A percentile compares a stretch with the other conserved stretches of the same genome.
phyloP scores from a whole-genome alignment of 2,888 invertebrate species.

The Mallateleia sp. region DNA sequence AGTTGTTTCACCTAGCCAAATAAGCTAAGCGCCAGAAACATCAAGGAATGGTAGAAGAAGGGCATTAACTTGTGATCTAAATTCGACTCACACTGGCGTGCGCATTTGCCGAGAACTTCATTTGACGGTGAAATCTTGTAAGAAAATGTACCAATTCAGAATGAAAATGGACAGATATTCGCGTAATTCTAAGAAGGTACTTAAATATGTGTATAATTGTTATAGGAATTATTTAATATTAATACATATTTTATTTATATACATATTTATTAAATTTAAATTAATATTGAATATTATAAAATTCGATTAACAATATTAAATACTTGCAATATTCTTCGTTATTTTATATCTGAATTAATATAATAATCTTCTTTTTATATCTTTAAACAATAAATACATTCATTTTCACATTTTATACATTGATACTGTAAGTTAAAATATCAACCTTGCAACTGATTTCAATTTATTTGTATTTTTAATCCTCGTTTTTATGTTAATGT shows the following conservation, averaged over 20 bases:
- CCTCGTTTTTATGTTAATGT: slow-evolving; percentile 75
- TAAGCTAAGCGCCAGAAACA: slow-evolving; percentile 85
- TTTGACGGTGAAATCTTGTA: slow-evolving; percentile 25
- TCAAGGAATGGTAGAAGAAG: slow-evolving; percentile 81
- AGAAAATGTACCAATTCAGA: slow-evolving; percentile 27
- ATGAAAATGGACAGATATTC: neutral
- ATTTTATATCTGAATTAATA: no score
- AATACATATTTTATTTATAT: no score
- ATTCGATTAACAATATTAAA: no score
- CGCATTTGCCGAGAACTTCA: slow-evolving; percentile 48
- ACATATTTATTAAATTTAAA: no score
- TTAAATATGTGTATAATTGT: no score
- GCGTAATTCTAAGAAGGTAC: neutral
- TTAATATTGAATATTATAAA: no score
- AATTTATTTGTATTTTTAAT: slow-evolving; percentile 14
- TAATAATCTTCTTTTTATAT: no score
- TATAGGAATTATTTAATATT: no score
- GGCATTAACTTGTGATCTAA: slow-evolving; percentile 89
- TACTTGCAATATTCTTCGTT: no score
- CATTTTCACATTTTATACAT: neutral
- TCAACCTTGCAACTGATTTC: neutral
- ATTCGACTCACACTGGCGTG: slow-evolving; percentile 83
- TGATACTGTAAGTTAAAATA: neutral
- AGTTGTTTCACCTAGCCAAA: slow-evolving; percentile 83
- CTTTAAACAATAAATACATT: no score